Evolutionary conservation across 2,113 vertebrate genomes (phyloP).

Genomic region (Stegastes partitus): DNA sequence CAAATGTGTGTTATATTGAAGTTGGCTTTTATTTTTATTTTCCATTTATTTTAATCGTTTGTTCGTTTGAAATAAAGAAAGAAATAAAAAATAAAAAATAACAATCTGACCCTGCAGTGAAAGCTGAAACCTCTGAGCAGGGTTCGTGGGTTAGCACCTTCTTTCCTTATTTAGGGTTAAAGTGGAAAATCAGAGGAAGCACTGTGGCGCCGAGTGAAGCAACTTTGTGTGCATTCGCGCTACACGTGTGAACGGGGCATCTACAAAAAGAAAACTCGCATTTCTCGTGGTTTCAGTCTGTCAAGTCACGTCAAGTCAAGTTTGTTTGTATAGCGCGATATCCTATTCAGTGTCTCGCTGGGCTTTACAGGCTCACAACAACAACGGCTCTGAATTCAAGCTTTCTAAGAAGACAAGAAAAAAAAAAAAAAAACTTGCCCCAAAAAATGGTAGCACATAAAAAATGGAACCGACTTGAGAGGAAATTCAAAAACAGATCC

Average conservation of each 20-base stretch:
- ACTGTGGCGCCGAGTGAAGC: background rate
- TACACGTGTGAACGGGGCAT: conserved; percentile 39
- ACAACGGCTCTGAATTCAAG: conserved; percentile 8
- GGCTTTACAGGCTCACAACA: conserved; percentile 22
- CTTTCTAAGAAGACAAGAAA: conserved; percentile 20
- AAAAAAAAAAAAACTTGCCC: conserved; percentile 3
- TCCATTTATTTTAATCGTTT: no score
- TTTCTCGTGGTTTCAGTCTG: conserved; percentile 44
- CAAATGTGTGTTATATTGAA: no score
- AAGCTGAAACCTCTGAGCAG: background rate
- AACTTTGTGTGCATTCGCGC: conserved; percentile 24
- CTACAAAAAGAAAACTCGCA: conserved; percentile 29
- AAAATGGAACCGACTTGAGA: conserved; percentile 25
- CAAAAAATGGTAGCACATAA: background rate
- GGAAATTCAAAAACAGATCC: conserved; percentile 2
- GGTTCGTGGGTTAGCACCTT: background rate
- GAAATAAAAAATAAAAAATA: no score
- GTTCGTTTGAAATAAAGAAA: no score
- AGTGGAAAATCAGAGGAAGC: conserved; percentile 22
- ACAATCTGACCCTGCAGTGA: no score
- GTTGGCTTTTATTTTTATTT: no score
- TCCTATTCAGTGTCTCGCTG: conserved; percentile 34
- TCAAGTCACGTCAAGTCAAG: conserved; percentile 41
- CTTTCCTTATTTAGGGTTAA: background rate
- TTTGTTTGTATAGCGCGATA: conserved; percentile 36